Percentiles rank a stretch among this genome's conserved stretches.
These are phyloP conservation scores for Blastobasis adustella DNA, from an alignment of 2,888 invertebrate genomes.

Conservation along the genomic window DNA sequence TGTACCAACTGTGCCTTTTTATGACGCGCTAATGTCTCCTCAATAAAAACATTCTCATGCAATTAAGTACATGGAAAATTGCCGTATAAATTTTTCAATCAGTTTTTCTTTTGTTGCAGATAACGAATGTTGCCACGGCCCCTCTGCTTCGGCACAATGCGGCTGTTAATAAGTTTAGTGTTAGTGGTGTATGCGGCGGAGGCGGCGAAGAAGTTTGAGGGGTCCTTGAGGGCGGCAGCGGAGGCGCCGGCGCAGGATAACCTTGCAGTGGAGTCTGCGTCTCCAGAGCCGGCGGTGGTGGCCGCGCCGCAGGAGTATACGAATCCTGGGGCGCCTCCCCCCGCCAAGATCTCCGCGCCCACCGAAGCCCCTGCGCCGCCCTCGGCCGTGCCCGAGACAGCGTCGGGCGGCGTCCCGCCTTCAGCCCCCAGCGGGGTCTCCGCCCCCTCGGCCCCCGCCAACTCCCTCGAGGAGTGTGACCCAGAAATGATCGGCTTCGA, in stretches of 20 bases:
- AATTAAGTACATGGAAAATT: constrained; percentile 37
- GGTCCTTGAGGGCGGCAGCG: constrained; percentile 60
- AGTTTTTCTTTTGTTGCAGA: constrained; percentile 63
- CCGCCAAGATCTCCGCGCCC: constrained; percentile 24
- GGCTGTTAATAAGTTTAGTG: constrained; percentile 60
- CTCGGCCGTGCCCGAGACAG: constrained; percentile 57
- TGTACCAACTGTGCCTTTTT: constrained; percentile 31
- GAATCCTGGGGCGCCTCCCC: constrained; percentile 56
- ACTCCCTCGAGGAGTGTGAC: constrained; percentile 85
- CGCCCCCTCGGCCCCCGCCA: constrained; percentile 71
- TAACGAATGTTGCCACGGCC: constrained; percentile 64
- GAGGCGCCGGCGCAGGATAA: constrained; percentile 69
- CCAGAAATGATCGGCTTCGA: constrained; percentile 93
- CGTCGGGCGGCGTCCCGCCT: constrained; percentile 60
- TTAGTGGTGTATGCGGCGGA: constrained; percentile 60
- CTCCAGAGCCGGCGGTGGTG: constrained; percentile 60
- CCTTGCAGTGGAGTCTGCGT: constrained; percentile 58
- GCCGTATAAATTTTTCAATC: constrained; percentile 38
- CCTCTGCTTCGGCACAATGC: constrained; percentile 54
- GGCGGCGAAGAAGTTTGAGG: constrained; percentile 66
- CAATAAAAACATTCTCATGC: constrained; percentile 36
- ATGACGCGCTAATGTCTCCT: constrained; percentile 26
- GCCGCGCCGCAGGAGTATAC: constrained; percentile 62
- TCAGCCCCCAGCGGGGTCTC: constrained; percentile 67
- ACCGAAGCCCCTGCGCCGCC: constrained; percentile 33